Base-by-base conservation (phyloP, 1,140 invertebrate species). In the Pseudomyrmex flavicornis region DNA sequence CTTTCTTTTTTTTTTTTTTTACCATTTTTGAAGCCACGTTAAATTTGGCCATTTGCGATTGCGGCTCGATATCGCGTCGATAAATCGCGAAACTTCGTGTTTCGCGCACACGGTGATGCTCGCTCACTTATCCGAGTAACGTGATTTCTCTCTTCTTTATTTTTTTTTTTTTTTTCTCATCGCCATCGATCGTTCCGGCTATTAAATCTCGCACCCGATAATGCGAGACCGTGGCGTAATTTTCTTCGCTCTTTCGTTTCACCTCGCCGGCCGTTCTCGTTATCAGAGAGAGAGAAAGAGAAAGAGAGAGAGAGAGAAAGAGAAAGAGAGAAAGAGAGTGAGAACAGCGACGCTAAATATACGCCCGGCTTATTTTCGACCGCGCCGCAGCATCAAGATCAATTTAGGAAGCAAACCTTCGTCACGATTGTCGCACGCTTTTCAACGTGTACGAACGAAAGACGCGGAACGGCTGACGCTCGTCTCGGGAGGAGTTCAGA, bases 181-280 rank as follows among this genome's bases (percentile, higher is more conserved):
- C 46, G 56, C 15, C 77, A 83, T 0, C 0, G 56, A 63, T 84
- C 74, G 68, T 83, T 86, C 69, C 74, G 61, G 9, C 48, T 59
- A 62, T 83, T 88, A 87, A 35, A 87, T 88, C 85, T 74, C 22
- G 2, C 35, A 35, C 5, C 58, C 85, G 86, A 88, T 88, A 80
- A 75, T 79, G 15, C 44, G 35, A 13, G 9, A 2, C 56, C 74
- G 26, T 52, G 62, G 48, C 66, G 73, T 61, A 65, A 74, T 74
- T 66, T 66, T 0, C 35, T 74, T 74, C 69, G 62, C 86, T 84
- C 86, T 48, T 59, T 61, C 20, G 3, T 35, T 58, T 20, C 5
- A 7, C 66, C 22, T 62, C 56, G 20, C 54, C 48, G 35, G 5
- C 35, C 35, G 35, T 35, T 0, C 48, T 12, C 52, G 61, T 84